phyloP scores from a whole-genome alignment of 1,140 invertebrate genomes.

The Leptopilina clavipes region DNA sequence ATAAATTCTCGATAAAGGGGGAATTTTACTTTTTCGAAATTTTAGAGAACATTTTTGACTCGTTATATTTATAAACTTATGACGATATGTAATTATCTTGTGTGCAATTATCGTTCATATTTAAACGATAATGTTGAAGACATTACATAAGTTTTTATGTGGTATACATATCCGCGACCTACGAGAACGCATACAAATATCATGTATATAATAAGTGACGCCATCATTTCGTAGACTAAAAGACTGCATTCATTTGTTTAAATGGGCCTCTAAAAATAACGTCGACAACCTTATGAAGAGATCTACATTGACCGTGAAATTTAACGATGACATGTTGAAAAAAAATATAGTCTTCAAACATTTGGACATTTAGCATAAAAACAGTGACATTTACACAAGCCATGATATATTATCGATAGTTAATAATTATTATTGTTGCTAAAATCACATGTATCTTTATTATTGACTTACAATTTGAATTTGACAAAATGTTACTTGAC shows the following conservation, averaged over 20 bases:
- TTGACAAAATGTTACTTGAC: background rate
- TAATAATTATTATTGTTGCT: background rate
- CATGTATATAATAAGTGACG: background rate
- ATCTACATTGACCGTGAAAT: background rate
- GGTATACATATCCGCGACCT: background rate
- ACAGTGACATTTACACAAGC: too few species aligned
- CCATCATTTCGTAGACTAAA: background rate
- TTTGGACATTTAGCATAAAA: background rate
- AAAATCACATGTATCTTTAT: background rate
- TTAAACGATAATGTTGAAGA: background rate
- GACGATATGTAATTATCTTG: too few species aligned
- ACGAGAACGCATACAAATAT: conserved; percentile 9
- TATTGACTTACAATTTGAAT: background rate
- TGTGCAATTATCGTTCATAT: background rate
- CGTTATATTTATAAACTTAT: too few species aligned
- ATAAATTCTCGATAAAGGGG: too few species aligned
- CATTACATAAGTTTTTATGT: background rate
- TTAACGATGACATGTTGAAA: conserved; percentile 4
- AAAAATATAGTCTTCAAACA: conserved; percentile 5
- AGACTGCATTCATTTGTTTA: conserved; percentile 10
- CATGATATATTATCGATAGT: background rate
- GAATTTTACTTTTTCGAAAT: too few species aligned
- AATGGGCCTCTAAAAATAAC: conserved; percentile 21
- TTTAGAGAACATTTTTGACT: too few species aligned
- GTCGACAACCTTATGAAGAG: background rate